Base-by-base conservation (phyloP, 2,797 vertebrate species). In the Anabas testudineus region DNA sequence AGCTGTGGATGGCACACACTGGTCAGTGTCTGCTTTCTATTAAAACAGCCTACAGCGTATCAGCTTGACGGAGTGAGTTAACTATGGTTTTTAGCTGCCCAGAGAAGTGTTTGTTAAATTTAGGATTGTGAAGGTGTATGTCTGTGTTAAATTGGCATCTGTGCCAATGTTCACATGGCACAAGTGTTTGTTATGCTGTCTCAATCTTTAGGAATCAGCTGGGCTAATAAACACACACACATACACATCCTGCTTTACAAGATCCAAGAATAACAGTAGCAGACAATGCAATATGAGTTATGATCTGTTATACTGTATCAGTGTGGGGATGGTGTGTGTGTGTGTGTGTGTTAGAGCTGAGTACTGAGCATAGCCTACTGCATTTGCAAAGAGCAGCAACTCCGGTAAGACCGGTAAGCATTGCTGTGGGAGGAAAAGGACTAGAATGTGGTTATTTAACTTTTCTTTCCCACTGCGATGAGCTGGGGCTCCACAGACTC, bases 1-100 rank as follows among this genome's bases (percentile, higher is more conserved):
- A 69, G 49, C 59, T 30, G 18, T 4, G 46, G 67, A 82, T 28
- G 65, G 67, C 61, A 77, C 39, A 46, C 21, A 63, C 55, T 30
- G 53, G 49, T 60, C 70, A 15, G 51, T 62, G 61, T 86, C 63
- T 66, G 65, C 72, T 83, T 71, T 76, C 56, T 67, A 36, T 61
- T 77, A 72, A 80, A 76, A 64, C 32, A 43, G n/a, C 57, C 76
- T 52, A 22, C n/a, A n/a, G n/a, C n/a, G n/a, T 57, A 73, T 68
- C 47, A 47, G 66, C 46, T 59, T 36, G 37, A 74, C 30, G 46
- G 14, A 63, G 48, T 24, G 32, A 41, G n/a, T 14, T 54, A 6
- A 28, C 26, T 58, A 64, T 16, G 18, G 39, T 51, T 67, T 80
- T 64, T 81, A n/a, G 66, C 83, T 53, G 58, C 49, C 63, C 49